Conservation (phyloP, 92 coral and sea anemone genomes). For the Siderastrea radians region DNA sequence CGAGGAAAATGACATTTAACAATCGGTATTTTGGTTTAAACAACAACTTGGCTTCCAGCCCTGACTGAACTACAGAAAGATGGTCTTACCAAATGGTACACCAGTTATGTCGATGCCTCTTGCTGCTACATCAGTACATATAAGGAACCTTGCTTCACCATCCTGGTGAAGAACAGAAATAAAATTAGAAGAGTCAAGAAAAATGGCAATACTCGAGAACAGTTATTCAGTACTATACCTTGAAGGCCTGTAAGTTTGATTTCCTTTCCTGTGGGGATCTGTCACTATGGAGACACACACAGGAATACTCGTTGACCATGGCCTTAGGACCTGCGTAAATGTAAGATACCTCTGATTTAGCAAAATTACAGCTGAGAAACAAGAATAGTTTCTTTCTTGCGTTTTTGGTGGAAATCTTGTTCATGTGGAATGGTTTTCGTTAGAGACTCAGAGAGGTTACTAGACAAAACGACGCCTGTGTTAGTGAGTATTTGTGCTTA, state of each 20-base stretch:
- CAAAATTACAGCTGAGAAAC: too few relatives aligned
- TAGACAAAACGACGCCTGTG: too few relatives aligned
- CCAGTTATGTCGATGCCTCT: constrained; percentile 94
- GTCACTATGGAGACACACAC: constrained; percentile 97
- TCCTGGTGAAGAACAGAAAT: constrained; percentile 61
- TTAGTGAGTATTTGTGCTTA: too few relatives aligned
- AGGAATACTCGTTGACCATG: constrained; percentile 95
- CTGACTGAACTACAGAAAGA: not conserved
- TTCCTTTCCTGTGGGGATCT: constrained; percentile 89
- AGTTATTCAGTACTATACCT: constrained; percentile 54
- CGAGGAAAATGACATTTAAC: too few relatives aligned
- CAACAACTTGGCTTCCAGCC: too few relatives aligned
- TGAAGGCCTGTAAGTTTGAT: constrained; percentile 85
- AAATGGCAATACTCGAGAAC: not conserved
- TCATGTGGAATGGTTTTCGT: too few relatives aligned
- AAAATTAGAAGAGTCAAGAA: not conserved
- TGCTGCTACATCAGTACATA: constrained; percentile 98
- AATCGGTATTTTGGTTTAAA: not conserved
- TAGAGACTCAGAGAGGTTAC: too few relatives aligned
- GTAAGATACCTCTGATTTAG: not conserved
- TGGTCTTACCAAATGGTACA: constrained; percentile 88
- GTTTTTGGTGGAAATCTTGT: too few relatives aligned
- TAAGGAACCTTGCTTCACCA: constrained; percentile 89
- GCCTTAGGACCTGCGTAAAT: constrained; percentile 76
- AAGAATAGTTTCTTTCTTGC: too few relatives aligned